These are phyloP conservation scores for Chroicocephalus ridibundus DNA, from an alignment of 2,113 vertebrate genomes.

Conservation along the genomic window DNA sequence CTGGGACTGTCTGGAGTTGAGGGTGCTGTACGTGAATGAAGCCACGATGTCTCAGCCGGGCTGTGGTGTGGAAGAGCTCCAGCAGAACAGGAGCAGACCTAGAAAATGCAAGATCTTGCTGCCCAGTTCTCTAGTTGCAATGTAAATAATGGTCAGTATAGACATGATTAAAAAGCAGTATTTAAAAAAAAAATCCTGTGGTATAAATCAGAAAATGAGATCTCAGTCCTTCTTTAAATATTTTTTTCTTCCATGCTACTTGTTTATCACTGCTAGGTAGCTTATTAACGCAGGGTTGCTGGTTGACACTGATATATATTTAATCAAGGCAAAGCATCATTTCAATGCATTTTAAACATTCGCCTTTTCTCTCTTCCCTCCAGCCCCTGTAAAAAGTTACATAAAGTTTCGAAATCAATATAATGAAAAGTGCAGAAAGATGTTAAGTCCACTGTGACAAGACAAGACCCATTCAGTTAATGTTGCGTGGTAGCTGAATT, in stretches of 20 bases:
- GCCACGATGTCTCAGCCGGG: rapidly evolving
- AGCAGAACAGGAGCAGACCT: background rate
- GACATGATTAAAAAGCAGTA: background rate
- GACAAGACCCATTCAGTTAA: background rate
- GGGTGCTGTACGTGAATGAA: background rate
- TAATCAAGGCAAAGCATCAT: background rate
- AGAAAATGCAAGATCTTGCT: background rate
- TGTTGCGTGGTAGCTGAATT: background rate
- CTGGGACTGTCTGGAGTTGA: background rate
- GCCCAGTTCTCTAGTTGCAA: rapidly evolving
- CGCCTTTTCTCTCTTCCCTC: background rate
- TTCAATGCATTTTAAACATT: background rate
- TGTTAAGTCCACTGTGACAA: background rate
- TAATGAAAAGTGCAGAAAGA: background rate
- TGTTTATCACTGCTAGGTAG: background rate
- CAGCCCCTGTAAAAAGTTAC: background rate
- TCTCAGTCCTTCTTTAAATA: background rate
- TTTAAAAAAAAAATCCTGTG: background rate
- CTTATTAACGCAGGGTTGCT: background rate
- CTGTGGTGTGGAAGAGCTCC: background rate
- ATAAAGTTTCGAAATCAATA: background rate
- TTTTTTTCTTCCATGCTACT: background rate
- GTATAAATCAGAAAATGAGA: background rate
- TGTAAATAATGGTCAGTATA: background rate
- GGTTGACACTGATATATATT: background rate